Conservation (phyloP, 64 coral and sea anemone species). For the Porites lutea region DNA sequence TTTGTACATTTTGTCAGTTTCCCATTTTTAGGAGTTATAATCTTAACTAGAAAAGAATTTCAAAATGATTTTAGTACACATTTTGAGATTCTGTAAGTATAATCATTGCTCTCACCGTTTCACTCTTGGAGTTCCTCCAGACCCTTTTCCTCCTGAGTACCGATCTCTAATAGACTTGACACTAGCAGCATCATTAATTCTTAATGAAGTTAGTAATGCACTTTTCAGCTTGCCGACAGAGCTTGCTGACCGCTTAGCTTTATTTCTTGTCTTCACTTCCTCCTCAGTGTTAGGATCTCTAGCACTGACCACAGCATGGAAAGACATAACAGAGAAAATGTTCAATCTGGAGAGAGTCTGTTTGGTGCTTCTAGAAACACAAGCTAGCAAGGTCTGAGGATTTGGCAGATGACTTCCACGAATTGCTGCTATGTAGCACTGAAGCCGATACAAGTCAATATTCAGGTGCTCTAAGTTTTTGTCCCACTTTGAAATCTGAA, state of each 20-base stretch:
- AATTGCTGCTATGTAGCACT: slow-evolving; percentile 93
- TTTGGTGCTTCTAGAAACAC: slow-evolving; percentile 87
- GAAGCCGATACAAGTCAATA: slow-evolving; percentile 89
- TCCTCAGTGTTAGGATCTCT: slow-evolving; percentile 82
- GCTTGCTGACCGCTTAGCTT: slow-evolving; percentile 77
- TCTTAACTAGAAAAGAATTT: too few species aligned
- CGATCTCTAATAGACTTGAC: slow-evolving; percentile 93
- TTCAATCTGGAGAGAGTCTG: slow-evolving; percentile 86
- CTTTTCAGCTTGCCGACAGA: slow-evolving; percentile 87
- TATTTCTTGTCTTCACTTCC: slow-evolving; percentile 89
- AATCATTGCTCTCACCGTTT: slow-evolving; percentile 1
- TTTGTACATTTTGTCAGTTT: too few species aligned
- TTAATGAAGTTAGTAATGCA: slow-evolving; percentile 81
- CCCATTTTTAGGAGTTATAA: too few species aligned
- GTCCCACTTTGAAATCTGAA: slow-evolving; percentile 97
- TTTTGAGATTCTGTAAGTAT: background rate
- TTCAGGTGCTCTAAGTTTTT: slow-evolving; percentile 91
- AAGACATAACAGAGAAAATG: slow-evolving; percentile 96
- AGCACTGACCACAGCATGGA: slow-evolving; percentile 92
- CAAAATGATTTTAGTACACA: background rate
- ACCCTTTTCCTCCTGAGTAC: slow-evolving; percentile 52
- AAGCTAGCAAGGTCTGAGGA: slow-evolving; percentile 88
- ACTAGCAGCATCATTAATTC: slow-evolving; percentile 90
- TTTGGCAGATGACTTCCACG: slow-evolving; percentile 85
- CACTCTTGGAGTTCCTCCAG: slow-evolving; percentile 25